These are phyloP conservation scores for Carassius carassius DNA, from an alignment of 2,113 vertebrate genomes.

Conservation along the genomic window DNA sequence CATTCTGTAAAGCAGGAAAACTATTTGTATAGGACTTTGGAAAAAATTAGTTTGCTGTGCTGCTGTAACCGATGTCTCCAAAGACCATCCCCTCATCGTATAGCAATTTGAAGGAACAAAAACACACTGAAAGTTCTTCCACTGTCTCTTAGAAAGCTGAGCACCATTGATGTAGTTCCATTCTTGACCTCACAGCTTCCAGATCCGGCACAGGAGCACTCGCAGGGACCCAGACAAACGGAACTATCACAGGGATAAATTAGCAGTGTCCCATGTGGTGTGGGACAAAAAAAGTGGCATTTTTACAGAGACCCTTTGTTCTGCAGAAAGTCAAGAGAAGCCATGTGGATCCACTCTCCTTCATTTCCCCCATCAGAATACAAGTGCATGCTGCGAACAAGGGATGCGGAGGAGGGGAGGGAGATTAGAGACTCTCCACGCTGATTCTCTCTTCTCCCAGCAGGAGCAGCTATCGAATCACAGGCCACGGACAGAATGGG, in stretches of 20 bases:
- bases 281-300: conserved; percentile 2
- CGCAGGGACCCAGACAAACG: conserved; percentile 1
- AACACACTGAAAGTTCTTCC: background rate
- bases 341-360: conserved; percentile 15
- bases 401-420: conserved; percentile 17
- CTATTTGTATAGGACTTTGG: background rate
- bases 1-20: conserved; percentile 13
- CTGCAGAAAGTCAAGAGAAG: background rate
- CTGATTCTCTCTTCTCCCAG: conserved; percentile 26
- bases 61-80: background rate
- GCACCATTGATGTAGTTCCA: conserved; percentile 31
- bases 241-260: conserved; percentile 53
- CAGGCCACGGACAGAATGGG: conserved; percentile 43
- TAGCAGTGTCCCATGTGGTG: conserved; percentile 11
- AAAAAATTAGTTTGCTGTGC: background rate
- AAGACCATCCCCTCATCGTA: background rate
- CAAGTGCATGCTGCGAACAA: conserved; percentile 26
- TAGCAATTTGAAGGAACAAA: background rate
- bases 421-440: conserved; percentile 21
- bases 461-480: conserved; percentile 31
- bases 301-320: conserved; percentile 46
- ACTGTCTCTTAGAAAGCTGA: conserved; percentile 13
- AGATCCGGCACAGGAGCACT: background rate
- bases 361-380: conserved; percentile 30
- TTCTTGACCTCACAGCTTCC: conserved; percentile 40